Evolutionary conservation across 2,888 invertebrate genomes (phyloP).

Genomic region (Macrophya alboannulata): DNA sequence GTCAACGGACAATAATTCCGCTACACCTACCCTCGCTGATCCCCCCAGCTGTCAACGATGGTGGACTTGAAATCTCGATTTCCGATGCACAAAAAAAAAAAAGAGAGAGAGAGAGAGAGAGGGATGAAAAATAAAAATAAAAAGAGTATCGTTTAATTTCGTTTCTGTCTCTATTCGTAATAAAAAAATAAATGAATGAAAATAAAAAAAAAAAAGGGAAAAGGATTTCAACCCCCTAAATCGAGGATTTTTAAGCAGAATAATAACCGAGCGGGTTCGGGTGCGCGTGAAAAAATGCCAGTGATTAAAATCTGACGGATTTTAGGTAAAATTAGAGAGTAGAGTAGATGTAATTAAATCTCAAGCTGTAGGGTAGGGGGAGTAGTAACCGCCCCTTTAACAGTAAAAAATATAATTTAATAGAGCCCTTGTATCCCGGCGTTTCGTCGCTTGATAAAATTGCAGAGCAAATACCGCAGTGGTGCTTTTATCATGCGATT

Average conservation of each 20-base stretch:
- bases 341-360: conserved; percentile 24
- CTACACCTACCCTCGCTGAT: not conserved
- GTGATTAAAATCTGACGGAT: conserved; percentile 48
- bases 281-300: not conserved
- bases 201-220: not conserved
- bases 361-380: not conserved
- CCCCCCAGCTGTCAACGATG: not conserved
- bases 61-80: conserved; percentile 32
- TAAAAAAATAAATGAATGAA: not conserved
- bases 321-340: conserved; percentile 37
- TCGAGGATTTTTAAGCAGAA: not conserved
- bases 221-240: not conserved
- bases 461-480: not conserved
- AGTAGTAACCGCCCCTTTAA: not conserved
- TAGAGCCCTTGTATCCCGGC: conserved; percentile 2
- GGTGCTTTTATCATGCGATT: not conserved
- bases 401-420: conserved; percentile 14
- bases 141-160: not conserved
- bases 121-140: too few relatives aligned
- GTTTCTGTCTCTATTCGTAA: not conserved
- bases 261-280: not conserved
- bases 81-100: not conserved
- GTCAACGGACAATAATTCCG: conserved; percentile 32
- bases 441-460: conserved; percentile 11
- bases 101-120: too few relatives aligned